Conservation (phyloP, 2,888 invertebrate genomes). For the Microchrysa polita region DNA sequence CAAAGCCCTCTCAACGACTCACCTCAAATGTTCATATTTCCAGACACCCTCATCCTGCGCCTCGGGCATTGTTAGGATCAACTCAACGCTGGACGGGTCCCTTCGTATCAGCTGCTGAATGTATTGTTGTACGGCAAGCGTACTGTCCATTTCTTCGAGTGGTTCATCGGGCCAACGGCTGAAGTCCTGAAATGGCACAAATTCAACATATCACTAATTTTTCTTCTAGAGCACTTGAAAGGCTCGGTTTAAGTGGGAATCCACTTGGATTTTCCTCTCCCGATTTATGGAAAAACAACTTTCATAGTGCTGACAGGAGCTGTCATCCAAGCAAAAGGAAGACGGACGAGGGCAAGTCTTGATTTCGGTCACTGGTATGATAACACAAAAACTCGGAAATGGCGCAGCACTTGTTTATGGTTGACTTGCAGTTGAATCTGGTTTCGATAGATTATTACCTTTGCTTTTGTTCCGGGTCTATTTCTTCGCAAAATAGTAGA, state of each 20-base stretch:
- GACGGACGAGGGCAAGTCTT: constrained; percentile 8
- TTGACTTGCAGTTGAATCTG: constrained; percentile 36
- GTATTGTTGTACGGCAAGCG: constrained; percentile 97
- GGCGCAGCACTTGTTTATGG: background rate
- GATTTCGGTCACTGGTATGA: constrained; percentile 44
- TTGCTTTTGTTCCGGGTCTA: constrained; percentile 89
- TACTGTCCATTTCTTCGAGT: constrained; percentile 99
- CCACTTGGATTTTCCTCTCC: too few relatives aligned
- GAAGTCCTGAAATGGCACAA: constrained; percentile 77
- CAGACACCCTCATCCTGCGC: constrained; percentile 98
- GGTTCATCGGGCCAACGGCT: constrained; percentile 98
- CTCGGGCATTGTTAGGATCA: constrained; percentile 95
- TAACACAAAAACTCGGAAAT: background rate
- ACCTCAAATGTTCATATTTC: constrained; percentile 99
- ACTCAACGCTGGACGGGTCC: constrained; percentile 92
- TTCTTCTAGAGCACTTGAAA: background rate
- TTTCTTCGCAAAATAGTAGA: constrained; percentile 86
- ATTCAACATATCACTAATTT: background rate
- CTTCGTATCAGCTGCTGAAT: constrained; percentile 97
- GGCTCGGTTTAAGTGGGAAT: background rate
- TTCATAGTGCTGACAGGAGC: constrained; percentile 20
- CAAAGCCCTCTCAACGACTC: constrained; percentile 46
- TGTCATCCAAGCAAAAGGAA: constrained; percentile 12
- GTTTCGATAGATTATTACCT: constrained; percentile 68
- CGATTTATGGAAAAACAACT: constrained; percentile 22